These are phyloP conservation scores for Heteractis magnifica DNA, from an alignment of 92 coral and sea anemone genomes.

Conservation along the genomic window DNA sequence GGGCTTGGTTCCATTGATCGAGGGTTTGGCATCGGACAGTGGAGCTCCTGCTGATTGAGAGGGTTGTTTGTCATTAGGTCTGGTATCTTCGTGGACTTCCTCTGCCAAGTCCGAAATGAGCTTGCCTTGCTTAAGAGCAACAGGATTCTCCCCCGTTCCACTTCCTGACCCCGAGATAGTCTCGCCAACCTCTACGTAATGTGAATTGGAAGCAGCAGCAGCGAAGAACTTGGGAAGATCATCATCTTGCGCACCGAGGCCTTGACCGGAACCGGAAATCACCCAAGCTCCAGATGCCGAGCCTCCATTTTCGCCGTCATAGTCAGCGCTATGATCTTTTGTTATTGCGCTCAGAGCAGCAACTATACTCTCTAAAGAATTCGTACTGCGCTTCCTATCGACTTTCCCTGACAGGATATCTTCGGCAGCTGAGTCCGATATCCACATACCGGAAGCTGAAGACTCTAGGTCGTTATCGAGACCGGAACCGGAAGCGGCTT, in stretches of 20 bases:
- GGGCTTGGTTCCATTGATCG: neutral
- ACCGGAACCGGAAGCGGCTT: conserved; percentile 25
- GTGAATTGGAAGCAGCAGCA: conserved; percentile 26
- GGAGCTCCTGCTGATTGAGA: neutral
- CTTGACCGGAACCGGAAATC: conserved; percentile 27
- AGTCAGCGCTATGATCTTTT: conserved; percentile 5
- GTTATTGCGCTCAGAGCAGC: conserved; percentile 56
- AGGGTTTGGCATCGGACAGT: too few relatives aligned
- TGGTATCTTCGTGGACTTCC: conserved; percentile 7
- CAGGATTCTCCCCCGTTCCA: conserved; percentile 2
- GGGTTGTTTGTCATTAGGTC: neutral
- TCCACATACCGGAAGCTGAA: conserved; percentile 46
- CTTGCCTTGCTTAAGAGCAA: conserved; percentile 3
- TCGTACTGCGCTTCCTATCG: conserved; percentile 49
- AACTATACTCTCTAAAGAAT: conserved; percentile 60
- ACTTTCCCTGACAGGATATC: conserved; percentile 21
- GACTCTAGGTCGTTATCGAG: neutral
- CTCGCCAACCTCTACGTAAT: conserved; percentile 14
- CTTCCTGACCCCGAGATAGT: conserved; percentile 28
- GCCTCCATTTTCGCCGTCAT: conserved; percentile 16
- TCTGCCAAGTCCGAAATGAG: conserved; percentile 31
- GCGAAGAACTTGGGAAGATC: conserved; percentile 15
- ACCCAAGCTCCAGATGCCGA: conserved; percentile 58
- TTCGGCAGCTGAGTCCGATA: conserved; percentile 25
- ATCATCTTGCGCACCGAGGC: neutral